These are phyloP conservation scores for Xerus inauris DNA, from an alignment of 2,113 vertebrate genomes.

Conservation along the genomic window DNA sequence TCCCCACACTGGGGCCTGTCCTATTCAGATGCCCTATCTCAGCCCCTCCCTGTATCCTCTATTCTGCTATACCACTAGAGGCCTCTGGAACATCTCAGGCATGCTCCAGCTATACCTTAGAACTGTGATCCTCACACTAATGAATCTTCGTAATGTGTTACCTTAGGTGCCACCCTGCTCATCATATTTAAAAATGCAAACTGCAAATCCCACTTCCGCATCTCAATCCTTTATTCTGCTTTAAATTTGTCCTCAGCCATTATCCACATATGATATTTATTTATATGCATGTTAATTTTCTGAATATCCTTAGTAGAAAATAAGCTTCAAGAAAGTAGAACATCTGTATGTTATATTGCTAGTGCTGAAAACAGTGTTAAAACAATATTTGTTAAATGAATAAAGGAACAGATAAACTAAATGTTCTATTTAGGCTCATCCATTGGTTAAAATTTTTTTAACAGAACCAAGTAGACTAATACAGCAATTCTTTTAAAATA, in stretches of 20 bases:
- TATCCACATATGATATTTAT: neutral
- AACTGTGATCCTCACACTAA: neutral
- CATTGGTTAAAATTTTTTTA: neutral
- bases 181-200: constrained; percentile 11
- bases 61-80: neutral
- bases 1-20: neutral
- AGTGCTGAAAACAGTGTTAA: neutral
- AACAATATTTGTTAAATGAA: neutral
- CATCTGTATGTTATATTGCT: neutral
- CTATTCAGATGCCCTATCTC: neutral
- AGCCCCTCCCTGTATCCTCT: fast-evolving
- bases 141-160: neutral
- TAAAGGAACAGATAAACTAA: neutral
- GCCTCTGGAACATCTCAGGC: neutral
- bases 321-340: neutral
- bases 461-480: neutral
- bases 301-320: neutral
- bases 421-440: neutral
- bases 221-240: neutral
- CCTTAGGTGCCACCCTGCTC: neutral
- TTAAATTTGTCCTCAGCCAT: neutral
- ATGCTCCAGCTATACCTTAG: neutral
- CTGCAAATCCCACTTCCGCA: neutral
- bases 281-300: neutral
- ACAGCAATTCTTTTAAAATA: neutral